A percentile compares a stretch with the other conserved stretches of the same genome.
Evolutionary conservation across 2,113 vertebrate genomes (phyloP).

Genomic region (Colaptes auratus): DNA sequence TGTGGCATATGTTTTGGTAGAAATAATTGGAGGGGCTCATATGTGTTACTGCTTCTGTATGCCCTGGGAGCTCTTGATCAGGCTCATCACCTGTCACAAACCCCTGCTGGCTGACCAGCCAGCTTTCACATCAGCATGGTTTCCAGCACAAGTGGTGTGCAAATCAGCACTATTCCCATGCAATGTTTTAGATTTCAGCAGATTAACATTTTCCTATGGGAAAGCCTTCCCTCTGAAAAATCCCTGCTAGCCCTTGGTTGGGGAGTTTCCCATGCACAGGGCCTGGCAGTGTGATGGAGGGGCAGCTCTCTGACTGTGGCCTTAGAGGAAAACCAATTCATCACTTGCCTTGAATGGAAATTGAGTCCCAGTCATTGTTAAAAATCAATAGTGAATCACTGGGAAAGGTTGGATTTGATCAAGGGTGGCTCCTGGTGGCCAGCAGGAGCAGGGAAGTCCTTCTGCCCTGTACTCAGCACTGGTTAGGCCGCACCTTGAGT

Average conservation of each 20-base stretch:
- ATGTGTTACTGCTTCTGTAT: neutral
- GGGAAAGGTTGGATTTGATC: neutral
- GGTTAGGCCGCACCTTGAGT: too few relatives aligned
- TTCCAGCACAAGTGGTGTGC: neutral
- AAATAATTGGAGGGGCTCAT: neutral
- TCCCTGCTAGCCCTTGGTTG: neutral
- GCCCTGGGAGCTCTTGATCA: neutral
- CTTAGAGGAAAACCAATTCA: neutral
- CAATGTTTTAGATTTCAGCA: conserved; percentile 32
- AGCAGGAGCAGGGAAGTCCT: too few relatives aligned
- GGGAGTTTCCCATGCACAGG: neutral
- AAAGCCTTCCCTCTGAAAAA: neutral
- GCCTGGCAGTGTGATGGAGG: neutral
- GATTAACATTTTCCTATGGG: conserved; percentile 16
- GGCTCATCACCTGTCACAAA: neutral
- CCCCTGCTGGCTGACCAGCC: neutral
- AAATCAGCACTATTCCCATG: neutral
- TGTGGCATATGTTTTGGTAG: neutral
- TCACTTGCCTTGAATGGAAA: neutral
- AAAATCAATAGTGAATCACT: neutral
- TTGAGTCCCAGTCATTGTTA: neutral
- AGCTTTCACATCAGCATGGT: neutral
- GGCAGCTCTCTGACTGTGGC: neutral
- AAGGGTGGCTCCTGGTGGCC: neutral
- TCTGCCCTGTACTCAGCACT: too few relatives aligned